Evolutionary conservation across 37 sponge, comb jelly and placozoan genomes (phyloP), one percentile per base, ranked within the genome.

Genomic region (Hormiphora californensis): DNA sequence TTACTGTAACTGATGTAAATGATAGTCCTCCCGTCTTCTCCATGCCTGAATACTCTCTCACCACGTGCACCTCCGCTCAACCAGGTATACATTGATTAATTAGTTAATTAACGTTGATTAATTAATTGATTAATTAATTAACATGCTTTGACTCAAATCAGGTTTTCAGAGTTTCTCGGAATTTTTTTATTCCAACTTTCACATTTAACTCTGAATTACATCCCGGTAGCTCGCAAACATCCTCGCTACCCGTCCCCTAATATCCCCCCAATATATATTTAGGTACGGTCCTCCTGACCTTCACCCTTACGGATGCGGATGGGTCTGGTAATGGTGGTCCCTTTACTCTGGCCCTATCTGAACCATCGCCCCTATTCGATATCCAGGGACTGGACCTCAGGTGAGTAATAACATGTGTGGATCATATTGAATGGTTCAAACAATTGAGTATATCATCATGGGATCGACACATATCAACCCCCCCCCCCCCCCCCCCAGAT

Each of bases 251-350:
- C n/a, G n/a, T 46, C 11, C 12, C 51, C 51, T 12, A 17, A 17
- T 46, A 8, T 46, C 12, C 51, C 12, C 51, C 51, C 12, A 8
- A 46, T 46, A 17, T 46, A 8, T 46, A 27, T 30, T n/a, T 46
- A 73, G 81, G 81, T n/a, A 73, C 46, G 23, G 36, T 19, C 3
- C 41, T 73, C 15, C 46, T 73, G 44, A 32, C 11, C 46, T 28
- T 73, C 28, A 21, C 36, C 12, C 40, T 73, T 46, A 73, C 27
- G 22, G 81, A 73, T 28, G 39, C 27, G 19, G 81, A 73, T 28
- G 23, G 36, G 8, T 46, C 81, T 0, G 81, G 27, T n/a, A 73
- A 73, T 40, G 81, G 81, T 22, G 81, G 46, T 73, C 81, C 81
- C 43, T 73, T 73, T 28, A 73, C 81, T 12, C 12, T 46, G 44